Percentiles rank a stretch among this genome's conserved stretches.
phyloP scores from a whole-genome alignment of 2,113 vertebrate genomes.

The Barbus barbus region DNA sequence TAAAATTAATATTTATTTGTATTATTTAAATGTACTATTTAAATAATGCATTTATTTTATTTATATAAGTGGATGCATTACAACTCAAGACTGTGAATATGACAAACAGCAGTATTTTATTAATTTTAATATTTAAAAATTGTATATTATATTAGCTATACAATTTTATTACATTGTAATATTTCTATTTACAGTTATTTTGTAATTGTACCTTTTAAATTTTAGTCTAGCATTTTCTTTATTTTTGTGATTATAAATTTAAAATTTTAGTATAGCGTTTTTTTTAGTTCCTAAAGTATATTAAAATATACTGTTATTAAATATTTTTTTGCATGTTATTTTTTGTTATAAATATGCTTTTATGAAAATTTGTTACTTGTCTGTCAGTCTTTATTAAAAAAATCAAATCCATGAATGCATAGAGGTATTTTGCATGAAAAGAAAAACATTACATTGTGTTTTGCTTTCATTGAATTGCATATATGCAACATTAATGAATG shows the following conservation, averaged over 20 bases:
- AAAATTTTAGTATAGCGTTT: no score
- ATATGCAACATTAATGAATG: constrained; percentile 69
- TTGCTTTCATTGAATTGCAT: constrained; percentile 2
- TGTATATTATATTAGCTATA: not conserved
- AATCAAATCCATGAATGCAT: not conserved
- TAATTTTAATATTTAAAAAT: not conserved
- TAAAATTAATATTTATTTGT: not conserved
- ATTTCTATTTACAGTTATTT: no score
- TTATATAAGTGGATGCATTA: no score
- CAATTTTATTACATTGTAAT: no score
- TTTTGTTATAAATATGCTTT: not conserved
- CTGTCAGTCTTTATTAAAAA: not conserved
- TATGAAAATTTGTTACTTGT: not conserved
- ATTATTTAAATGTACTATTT: not conserved
- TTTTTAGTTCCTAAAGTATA: not conserved
- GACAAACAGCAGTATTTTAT: not conserved
- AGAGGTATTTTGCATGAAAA: not conserved
- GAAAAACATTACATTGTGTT: not conserved
- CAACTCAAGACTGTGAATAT: not conserved
- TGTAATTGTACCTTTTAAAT: no score
- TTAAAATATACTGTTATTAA: not conserved
- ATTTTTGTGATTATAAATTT: no score
- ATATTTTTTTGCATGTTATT: not conserved
- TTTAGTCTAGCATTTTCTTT: no score
- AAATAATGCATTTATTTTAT: no score